Base-by-base conservation (phyloP, 2,797 vertebrate genomes). In the Calcarius lapponicus region DNA sequence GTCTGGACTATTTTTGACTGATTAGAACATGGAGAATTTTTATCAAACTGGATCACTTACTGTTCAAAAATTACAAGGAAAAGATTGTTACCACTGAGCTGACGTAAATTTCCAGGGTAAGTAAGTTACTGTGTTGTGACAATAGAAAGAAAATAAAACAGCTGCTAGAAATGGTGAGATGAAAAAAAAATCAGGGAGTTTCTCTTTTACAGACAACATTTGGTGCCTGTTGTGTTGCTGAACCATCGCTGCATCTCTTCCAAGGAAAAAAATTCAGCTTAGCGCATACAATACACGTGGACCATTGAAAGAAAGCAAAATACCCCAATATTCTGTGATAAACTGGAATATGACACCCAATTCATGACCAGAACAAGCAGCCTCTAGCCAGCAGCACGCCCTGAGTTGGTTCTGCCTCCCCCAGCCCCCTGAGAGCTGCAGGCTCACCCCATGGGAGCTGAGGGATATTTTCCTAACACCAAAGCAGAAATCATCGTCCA, bases 81-180 rank as follows among this genome's bases (percentile, higher is more conserved):
- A 85, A 7, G 32, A 61, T 9, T 47, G 5, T 24, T 50, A 53
- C 2, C 13, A 47, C 42, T 0, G 4, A 96, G n/a, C 48, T 25
- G 28, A 95, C 15, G 51, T 54, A 17, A 7, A 64, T 53, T 88
- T 66, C 74, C 69, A 80, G 42, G 13, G 69, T 76, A 43, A 64
- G 42, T 24, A 58, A 89, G 53, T 92, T 93, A 38, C 12, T 74
- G 62, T 64, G 43, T 76, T 92, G 19, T 69, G 75, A 76, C 51
- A 85, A 24, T 25, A 92, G 71, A 70, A 87, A 83, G 56, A 48
- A 82, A 53, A n/a, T 2, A 36, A 66, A 90, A 45, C 32, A 91
- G 76, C 78, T 88, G 90, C 31, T 91, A 66, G 62, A 93, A 96
- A 92, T n/a, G 81, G 43, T 22, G 57, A 94, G 58, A 60, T n/a